Percentiles rank a stretch among this genome's conserved stretches.
Evolutionary conservation across 2,888 invertebrate species (phyloP).

Genomic region (Peribatodes rhomboidaria): DNA sequence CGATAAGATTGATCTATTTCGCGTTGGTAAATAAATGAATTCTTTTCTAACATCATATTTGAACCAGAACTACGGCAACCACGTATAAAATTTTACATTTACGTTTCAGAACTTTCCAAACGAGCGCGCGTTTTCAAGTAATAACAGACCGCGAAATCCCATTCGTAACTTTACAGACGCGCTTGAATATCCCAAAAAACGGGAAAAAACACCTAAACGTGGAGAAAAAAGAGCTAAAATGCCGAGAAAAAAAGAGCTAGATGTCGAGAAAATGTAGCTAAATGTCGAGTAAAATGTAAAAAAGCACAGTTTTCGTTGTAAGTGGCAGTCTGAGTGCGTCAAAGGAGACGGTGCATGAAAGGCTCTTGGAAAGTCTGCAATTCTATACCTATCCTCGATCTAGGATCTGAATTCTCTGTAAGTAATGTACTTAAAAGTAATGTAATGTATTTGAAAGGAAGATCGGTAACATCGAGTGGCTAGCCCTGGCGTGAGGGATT

Average conservation of each 20-base stretch:
- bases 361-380: slow-evolving; percentile 64
- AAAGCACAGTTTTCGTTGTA: slow-evolving; percentile 70
- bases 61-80: background rate
- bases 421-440: too few relatives aligned
- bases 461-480: too few relatives aligned
- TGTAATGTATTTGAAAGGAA: too few relatives aligned
- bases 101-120: slow-evolving; percentile 18
- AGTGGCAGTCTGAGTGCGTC: slow-evolving; percentile 77
- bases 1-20: too few relatives aligned
- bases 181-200: slow-evolving; percentile 52
- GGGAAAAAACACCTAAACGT: slow-evolving; percentile 44
- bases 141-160: slow-evolving; percentile 49
- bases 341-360: slow-evolving; percentile 68
- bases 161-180: slow-evolving; percentile 62
- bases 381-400: slow-evolving; percentile 64
- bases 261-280: slow-evolving; percentile 47
- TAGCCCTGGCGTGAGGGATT: too few relatives aligned
- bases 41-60: background rate
- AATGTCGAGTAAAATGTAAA: slow-evolving; percentile 55
- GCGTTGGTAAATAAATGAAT: too few relatives aligned
- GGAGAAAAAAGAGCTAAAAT: slow-evolving; percentile 30
- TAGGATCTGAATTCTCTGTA: slow-evolving; percentile 8
- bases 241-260: slow-evolving; percentile 44
- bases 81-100: slow-evolving; percentile 11
- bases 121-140: slow-evolving; percentile 33